Percentiles rank a stretch among this genome's conserved stretches.
Conservation (phyloP, 2,888 invertebrate genomes). For the Cybosia mesomella region DNA sequence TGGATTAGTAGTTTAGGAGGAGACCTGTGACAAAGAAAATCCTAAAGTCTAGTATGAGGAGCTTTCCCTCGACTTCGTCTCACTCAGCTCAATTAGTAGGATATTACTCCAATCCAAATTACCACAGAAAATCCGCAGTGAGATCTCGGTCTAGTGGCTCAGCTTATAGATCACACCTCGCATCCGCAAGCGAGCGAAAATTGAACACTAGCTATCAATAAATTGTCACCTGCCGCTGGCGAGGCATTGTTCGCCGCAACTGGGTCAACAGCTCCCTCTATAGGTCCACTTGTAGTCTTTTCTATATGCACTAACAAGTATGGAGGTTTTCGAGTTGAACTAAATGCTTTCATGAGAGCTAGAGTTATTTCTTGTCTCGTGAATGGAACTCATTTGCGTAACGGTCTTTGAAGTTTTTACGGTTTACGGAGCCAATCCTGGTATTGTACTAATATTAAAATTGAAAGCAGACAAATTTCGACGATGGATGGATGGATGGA, state of each 20-base stretch:
- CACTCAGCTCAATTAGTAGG: no score
- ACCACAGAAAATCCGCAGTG: neutral
- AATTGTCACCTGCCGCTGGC: slow-evolving; percentile 44
- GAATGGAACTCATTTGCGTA: slow-evolving; percentile 44
- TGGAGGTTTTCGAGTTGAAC: slow-evolving; percentile 13
- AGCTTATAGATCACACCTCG: slow-evolving; percentile 10
- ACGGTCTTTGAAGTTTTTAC: neutral
- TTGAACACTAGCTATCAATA: slow-evolving; percentile 50
- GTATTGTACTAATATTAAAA: no score
- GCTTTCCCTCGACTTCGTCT: no score
- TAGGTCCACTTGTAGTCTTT: slow-evolving; percentile 19
- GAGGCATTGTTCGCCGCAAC: slow-evolving; percentile 42
- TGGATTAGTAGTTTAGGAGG: no score
- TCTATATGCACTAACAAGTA: slow-evolving; percentile 25
- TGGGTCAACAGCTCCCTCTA: slow-evolving; percentile 49
- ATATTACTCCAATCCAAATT: neutral
- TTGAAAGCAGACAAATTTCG: no score
- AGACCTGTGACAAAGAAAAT: no score
- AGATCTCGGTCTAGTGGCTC: neutral
- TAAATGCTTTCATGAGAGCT: slow-evolving; percentile 12
- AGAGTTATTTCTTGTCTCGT: slow-evolving; percentile 18
- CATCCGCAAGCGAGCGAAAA: slow-evolving; percentile 22
- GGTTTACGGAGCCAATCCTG: neutral
- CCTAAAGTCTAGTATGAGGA: no score
- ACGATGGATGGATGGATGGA: no score